Base-by-base conservation (phyloP, 2,113 vertebrate species). In the Ictidomys tridecemlineatus region DNA sequence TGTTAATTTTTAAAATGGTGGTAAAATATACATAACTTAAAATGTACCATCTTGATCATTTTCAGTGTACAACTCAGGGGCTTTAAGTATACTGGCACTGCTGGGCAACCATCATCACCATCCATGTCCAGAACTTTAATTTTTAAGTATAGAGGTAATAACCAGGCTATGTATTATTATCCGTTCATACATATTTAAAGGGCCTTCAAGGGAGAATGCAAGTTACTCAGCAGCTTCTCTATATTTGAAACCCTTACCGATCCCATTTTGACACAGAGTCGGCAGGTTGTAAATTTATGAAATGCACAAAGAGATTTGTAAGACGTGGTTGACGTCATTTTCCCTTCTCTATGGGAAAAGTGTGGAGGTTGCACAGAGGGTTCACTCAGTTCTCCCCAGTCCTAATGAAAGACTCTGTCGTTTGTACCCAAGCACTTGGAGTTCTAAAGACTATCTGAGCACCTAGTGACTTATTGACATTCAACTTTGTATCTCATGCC, bases 181-280 rank as follows among this genome's bases (percentile, higher is more conserved):
- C n/a, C 51, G 73, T 56, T 24, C 42, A 91, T 79, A 85, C 76
- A 74, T 74, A 72, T 73, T 86, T 67, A 86, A 76, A 88, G 39
- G 9, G 3, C 3, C 18, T 26, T 70, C 16, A 12, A 61, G 20
- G 20, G 34, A 42, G 26, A 83, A 37, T 42, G 24, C 34, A 80
- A 85, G 79, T 45, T n/a, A 73, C 53, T 87, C 42, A 72, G 17
- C 16, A 93, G 69, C 8, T 45, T 83, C 17, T 45, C 56, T 78
- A 3, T 45, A 37, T 39, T 65, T 83, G 69, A 56, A 88, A 42
- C 12, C 45, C 30, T 86, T 2, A 30, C 4, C 30, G 63, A 76
- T 34, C 34, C 20, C 48, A 42, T 42, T 48, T n/a, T 61, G 8
- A n/a, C 37, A 61, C 4, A 70, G 24, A 70, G 7, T 37, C 65